A percentile compares a stretch with the other conserved stretches of the same genome.
Evolutionary conservation across 2,797 vertebrate species (phyloP).

Genomic region (Vipera ursinii): DNA sequence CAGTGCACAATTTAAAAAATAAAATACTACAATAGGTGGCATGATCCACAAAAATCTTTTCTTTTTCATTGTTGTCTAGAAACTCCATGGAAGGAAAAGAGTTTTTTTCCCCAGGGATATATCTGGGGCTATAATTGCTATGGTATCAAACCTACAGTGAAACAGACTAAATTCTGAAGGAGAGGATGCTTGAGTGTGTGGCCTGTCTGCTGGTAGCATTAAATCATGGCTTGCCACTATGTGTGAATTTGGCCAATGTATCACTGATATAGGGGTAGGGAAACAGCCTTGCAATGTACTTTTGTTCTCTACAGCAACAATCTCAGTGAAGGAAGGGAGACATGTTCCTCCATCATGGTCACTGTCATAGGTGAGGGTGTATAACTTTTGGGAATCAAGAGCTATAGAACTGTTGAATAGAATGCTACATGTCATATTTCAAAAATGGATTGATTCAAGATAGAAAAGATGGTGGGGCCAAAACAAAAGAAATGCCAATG

Average conservation of each 20-base stretch:
- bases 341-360: not conserved
- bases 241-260: not conserved
- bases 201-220: not conserved
- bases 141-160: not conserved
- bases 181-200: not conserved
- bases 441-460: not conserved
- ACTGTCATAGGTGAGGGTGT: not conserved
- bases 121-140: not conserved
- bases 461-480: not conserved
- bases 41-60: conserved; percentile 12
- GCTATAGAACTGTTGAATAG: not conserved
- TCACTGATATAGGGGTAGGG: not conserved
- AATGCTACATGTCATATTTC: not conserved
- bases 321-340: not conserved
- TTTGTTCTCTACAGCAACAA: not conserved
- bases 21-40: conserved; percentile 34
- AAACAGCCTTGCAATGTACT: not conserved
- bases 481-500: not conserved
- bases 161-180: not conserved
- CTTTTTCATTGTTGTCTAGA: not conserved
- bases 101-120: not conserved
- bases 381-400: not conserved
- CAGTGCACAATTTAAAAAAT: conserved; percentile 40
- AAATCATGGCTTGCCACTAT: not conserved
- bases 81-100: conserved; percentile 28